These are phyloP conservation scores for Agriopis marginaria DNA, from an alignment of 2,888 invertebrate genomes.

Conservation along the genomic window DNA sequence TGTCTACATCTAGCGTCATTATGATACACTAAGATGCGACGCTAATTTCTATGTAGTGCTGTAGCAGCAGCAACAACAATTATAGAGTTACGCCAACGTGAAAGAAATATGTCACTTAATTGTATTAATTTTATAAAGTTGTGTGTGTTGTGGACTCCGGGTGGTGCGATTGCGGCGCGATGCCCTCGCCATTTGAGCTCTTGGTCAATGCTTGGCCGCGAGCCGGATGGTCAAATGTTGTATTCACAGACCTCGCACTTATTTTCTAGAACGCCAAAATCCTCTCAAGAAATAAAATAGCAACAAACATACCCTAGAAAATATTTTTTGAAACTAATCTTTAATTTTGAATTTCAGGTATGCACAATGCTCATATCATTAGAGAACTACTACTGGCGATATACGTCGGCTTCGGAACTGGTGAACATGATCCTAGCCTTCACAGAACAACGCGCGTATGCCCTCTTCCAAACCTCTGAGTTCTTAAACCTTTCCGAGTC, in stretches of 20 bases:
- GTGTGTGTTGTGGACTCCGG: no score
- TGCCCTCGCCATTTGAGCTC: no score
- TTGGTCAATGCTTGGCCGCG: no score
- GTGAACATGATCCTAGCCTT: conserved; percentile 97
- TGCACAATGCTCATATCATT: conserved; percentile 96
- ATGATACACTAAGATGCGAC: not conserved
- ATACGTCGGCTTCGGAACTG: conserved; percentile 96
- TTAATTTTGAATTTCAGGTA: conserved; percentile 80
- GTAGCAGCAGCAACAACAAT: not conserved
- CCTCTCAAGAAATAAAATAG: no score
- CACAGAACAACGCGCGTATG: conserved; percentile 94
- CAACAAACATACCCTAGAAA: no score
- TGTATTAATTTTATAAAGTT: not conserved
- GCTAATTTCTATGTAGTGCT: not conserved
- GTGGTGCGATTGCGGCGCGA: no score
- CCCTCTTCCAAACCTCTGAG: conserved; percentile 93
- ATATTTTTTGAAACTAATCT: not conserved
- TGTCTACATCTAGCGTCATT: conserved; percentile 8
- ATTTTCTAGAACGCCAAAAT: no score
- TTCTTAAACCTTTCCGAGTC: conserved; percentile 96
- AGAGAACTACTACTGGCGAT: conserved; percentile 98
- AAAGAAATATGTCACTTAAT: no score
- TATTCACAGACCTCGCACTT: no score
- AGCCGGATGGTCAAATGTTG: no score
- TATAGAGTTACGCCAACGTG: no score